Conservation (phyloP, 2,888 invertebrate genomes). For the Chesias legatella region DNA sequence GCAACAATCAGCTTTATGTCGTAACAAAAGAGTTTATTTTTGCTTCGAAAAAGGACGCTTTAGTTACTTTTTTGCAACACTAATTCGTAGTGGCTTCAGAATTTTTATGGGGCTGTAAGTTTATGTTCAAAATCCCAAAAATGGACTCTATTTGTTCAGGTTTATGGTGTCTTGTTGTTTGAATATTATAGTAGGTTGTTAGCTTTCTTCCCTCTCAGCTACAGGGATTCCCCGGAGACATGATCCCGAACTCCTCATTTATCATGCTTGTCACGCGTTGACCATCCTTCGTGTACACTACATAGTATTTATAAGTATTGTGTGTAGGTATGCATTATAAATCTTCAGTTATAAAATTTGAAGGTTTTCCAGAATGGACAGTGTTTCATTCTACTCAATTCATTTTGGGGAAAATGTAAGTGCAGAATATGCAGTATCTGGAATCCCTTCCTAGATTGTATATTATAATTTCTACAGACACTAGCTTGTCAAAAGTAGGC, state of each 20-base stretch:
- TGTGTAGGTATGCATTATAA: conserved; percentile 44
- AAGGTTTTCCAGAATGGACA: conserved; percentile 15
- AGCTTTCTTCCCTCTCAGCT: conserved; percentile 57
- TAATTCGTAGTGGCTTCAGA: conserved; percentile 61
- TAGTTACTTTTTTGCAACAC: conserved; percentile 67
- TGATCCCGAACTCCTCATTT: conserved; percentile 75
- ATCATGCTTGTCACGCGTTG: conserved; percentile 79
- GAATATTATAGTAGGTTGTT: conserved; percentile 38
- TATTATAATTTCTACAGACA: too few relatives aligned
- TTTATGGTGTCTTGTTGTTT: conserved; percentile 40
- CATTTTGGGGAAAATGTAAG: background rate
- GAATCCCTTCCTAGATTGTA: too few relatives aligned
- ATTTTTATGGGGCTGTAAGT: conserved; percentile 58
- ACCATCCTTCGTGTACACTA: conserved; percentile 74
- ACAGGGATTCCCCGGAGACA: conserved; percentile 71
- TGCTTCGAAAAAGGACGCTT: conserved; percentile 34
- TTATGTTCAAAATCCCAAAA: conserved; percentile 25
- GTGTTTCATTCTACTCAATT: conserved; percentile 2
- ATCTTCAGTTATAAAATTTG: conserved; percentile 38
- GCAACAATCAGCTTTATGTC: conserved; percentile 43
- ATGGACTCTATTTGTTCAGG: conserved; percentile 29
- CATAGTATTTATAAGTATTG: conserved; percentile 46
- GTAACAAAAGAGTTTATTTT: conserved; percentile 33
- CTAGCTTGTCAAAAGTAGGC: too few relatives aligned
- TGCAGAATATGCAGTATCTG: too few relatives aligned